Base-by-base conservation (phyloP, 2,888 invertebrate genomes). In the Polymixis lichenea region DNA sequence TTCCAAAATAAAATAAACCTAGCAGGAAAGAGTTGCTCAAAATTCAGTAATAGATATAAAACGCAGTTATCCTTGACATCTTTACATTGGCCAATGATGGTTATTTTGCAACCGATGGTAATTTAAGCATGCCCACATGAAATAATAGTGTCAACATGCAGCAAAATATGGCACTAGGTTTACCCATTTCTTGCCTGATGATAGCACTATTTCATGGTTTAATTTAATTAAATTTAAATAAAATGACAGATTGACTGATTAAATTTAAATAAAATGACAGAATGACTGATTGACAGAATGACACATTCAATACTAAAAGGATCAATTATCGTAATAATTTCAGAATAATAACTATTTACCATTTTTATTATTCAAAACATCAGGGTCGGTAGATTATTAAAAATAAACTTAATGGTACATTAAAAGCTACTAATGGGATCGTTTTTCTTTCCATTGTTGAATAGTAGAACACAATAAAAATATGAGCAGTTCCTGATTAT, bases 41-140 rank as follows among this genome's bases (percentile, higher is more conserved):
- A 55, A 51, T 8, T 38, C 64, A 32, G 73, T 32, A 61, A 74
- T 49, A 60, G 19, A 58, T 49, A 51, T 51, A 46, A 58, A 60
- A 60, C 22, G 11, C 19, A n/a, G 53, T 9, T 60, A 32, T 22
- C 78, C 81, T 78, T 80, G 78, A 78, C 74, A 80, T 74, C 28
- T 15, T 81, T 74, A 22, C 11, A 60, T 74, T 65, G 32, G 13
- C 25, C 70, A 53, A 73, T 25, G n/a, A 38, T 65, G 32, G 46
- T 38, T 55, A 60, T 81, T 78, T 74, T 65, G 81, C 28, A 74
- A 65, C 15, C 38, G 6, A 60, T 60, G 38, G 22, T 49, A 74
- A 60, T 81, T 74, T 38, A 19, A 19, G 19, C 22, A 65, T 46
- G 19, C 22, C 25, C 46, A 62, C 28, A 53, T 64, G 19, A 77